Evolutionary conservation across 2,888 invertebrate genomes (phyloP).

Genomic region (Clusia tigrina): DNA sequence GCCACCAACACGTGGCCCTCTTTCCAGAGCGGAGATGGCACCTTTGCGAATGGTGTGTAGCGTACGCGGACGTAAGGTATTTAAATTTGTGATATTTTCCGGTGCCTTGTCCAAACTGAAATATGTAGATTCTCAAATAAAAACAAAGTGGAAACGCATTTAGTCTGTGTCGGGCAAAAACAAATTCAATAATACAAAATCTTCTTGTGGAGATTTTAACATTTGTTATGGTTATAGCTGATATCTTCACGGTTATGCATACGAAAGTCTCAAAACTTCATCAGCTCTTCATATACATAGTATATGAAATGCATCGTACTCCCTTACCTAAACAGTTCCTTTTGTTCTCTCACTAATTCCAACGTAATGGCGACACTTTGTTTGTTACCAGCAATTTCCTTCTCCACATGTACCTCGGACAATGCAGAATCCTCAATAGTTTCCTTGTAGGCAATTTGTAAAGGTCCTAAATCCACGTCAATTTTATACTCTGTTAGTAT

Average conservation of each 20-base stretch:
- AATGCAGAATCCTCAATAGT: conserved; percentile 65
- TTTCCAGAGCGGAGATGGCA: conserved; percentile 72
- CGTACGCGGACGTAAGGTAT: conserved; percentile 71
- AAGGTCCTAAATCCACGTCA: conserved; percentile 86
- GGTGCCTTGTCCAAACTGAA: conserved; percentile 72
- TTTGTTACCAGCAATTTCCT: conserved; percentile 62
- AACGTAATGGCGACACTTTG: conserved; percentile 59
- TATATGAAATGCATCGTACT: neutral
- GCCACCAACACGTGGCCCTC: conserved; percentile 87
- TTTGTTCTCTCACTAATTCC: conserved; percentile 62
- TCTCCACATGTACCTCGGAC: conserved; percentile 52
- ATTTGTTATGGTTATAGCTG: too few species aligned
- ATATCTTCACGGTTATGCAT: too few species aligned
- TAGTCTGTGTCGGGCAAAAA: too few species aligned
- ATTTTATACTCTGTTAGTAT: conserved; percentile 88
- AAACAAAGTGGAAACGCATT: conserved; percentile 5
- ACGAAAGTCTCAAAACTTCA: too few species aligned
- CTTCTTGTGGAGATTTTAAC: too few species aligned
- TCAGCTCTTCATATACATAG: too few species aligned
- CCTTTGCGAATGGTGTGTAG: conserved; percentile 78
- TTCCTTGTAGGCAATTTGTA: conserved; percentile 93
- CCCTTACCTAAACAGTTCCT: conserved; percentile 66
- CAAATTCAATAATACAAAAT: too few species aligned
- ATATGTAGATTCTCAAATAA: conserved; percentile 1
- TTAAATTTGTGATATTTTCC: conserved; percentile 75